Evolutionary conservation across 1,140 invertebrate species (phyloP), one percentile per base, ranked within the genome.

Genomic region (Saxidomus purpurata): DNA sequence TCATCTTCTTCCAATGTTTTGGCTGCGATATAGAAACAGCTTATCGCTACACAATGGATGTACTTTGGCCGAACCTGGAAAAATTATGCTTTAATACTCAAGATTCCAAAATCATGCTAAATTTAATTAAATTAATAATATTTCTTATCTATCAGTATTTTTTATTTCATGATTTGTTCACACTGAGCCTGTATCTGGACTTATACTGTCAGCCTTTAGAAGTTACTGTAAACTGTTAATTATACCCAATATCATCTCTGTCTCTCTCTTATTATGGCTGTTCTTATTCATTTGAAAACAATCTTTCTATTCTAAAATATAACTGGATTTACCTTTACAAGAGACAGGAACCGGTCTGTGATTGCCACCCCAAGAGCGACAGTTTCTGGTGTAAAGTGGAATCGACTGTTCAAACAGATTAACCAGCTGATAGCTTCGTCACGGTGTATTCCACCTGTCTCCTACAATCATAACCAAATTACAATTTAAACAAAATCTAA

Each of bases 1-100:
- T 96, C 95, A 93, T 96, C 95, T 93, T 96, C 96, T 91, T 96
- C 95, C 47, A 95, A 90, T 87, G 94, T 94, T 93, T 96, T 96
- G 89, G 95, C 95, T 90, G 96, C 95, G 79, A 96, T 93, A 90
- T 95, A 95, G 43, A 95, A 93, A 89, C 95, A 95, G 90, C 93
- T 93, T 22, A 95, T 92, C 59, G 94, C 93, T 25, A 96, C 94
- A 93, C 95, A 96, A 55, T 93, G 93, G 83, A 96, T 89, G 93
- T 96, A 96, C 93, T 95, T 96, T 47, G 95, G 93, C 47, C 92
- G 93, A 83, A 94, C 95, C 95, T 96, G 84, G 19, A 92, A 92
- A 67, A 38, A 4, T n/a, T n/a, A n/a, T n/a, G n/a, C n/a, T n/a
- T n/a, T n/a, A n/a, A n/a, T n/a, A n/a, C n/a, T n/a, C n/a, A n/a